Evolutionary conservation across 35 echinoderm and acorn worm genomes (phyloP).

Genomic region (Heliocidaris tuberculata): DNA sequence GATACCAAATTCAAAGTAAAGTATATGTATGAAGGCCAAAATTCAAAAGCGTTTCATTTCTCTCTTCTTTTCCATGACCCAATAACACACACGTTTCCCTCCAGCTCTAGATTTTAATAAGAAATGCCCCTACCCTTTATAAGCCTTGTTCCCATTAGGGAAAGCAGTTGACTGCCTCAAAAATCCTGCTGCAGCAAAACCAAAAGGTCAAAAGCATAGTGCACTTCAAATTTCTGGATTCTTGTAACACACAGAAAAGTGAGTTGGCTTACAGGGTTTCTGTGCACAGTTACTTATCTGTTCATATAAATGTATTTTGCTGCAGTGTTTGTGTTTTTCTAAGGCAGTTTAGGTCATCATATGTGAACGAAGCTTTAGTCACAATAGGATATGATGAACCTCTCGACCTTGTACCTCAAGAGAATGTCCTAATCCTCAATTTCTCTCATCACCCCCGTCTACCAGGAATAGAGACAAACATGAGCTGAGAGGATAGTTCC

Average conservation of each 20-base stretch:
- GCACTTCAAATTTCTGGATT: too few relatives aligned
- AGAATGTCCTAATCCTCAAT: neutral
- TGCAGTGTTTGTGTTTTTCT: too few relatives aligned
- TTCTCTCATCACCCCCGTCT: neutral
- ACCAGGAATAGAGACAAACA: neutral
- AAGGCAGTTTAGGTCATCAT: too few relatives aligned
- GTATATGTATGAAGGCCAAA: neutral
- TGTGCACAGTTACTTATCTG: too few relatives aligned
- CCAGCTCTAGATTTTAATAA: neutral
- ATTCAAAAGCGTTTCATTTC: neutral
- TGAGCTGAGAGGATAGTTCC: neutral
- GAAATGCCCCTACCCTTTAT: neutral
- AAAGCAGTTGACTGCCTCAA: too few relatives aligned
- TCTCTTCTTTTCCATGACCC: neutral
- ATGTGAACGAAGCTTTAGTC: neutral
- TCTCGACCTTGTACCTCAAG: neutral
- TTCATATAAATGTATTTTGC: too few relatives aligned
- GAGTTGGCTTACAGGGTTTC: too few relatives aligned
- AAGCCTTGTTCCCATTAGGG: too few relatives aligned
- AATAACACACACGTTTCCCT: neutral
- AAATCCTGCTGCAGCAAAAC: too few relatives aligned
- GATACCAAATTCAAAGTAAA: neutral
- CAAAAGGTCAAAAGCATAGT: too few relatives aligned
- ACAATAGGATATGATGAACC: neutral
- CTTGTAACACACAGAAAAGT: too few relatives aligned